These are phyloP conservation scores for Tetraodon nigroviridis DNA, from an alignment of 2,113 vertebrate genomes.

Conservation along the genomic window DNA sequence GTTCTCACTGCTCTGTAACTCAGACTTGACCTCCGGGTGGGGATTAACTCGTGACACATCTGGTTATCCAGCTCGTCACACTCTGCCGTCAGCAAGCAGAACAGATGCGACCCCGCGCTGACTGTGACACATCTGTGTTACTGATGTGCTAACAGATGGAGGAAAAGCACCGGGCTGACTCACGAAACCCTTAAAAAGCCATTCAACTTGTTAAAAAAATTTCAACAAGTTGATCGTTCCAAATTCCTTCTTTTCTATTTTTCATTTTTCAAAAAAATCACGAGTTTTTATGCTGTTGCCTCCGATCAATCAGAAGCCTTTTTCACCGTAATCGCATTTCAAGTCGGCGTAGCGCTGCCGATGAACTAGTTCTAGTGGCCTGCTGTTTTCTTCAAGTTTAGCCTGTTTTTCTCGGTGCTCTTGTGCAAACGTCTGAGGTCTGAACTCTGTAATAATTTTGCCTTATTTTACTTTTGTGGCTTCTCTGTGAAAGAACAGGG, in stretches of 20 bases:
- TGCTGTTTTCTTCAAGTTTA: neutral
- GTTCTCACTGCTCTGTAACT: slow-evolving; percentile 38
- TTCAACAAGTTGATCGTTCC: no score
- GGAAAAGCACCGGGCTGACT: neutral
- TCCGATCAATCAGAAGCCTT: no score
- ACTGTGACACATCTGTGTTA: slow-evolving; percentile 26
- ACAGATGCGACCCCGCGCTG: slow-evolving; percentile 48
- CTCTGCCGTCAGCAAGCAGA: slow-evolving; percentile 42
- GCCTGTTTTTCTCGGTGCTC: neutral
- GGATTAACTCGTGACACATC: slow-evolving; percentile 44
- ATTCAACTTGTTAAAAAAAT: no score
- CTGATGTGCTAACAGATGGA: slow-evolving; percentile 2
- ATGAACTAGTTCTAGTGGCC: neutral
- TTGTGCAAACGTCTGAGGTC: neutral
- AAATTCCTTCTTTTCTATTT: no score
- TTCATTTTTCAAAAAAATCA: no score
- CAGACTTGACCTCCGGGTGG: slow-evolving; percentile 45
- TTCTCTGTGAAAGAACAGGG: slow-evolving; percentile 9
- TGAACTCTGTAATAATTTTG: neutral
- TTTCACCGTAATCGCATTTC: no score
- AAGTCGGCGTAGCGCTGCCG: no score
- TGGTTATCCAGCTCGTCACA: slow-evolving; percentile 55
- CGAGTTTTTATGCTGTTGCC: no score
- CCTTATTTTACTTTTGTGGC: neutral
- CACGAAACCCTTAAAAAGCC: no score